Evolutionary conservation across 2,797 vertebrate genomes (phyloP).

Genomic region (Novumbra hubbsi): DNA sequence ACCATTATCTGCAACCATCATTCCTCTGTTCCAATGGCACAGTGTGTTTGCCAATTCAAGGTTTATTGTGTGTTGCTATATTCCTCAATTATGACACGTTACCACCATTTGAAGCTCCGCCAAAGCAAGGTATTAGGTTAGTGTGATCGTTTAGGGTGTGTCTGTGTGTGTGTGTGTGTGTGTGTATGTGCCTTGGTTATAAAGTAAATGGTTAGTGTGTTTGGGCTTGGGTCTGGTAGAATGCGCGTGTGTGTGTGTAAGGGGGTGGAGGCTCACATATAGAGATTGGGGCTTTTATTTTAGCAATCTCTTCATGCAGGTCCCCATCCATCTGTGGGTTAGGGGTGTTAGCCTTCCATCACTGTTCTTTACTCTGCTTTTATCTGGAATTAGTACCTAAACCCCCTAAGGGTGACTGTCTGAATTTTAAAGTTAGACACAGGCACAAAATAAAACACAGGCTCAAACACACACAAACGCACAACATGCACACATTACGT

Average conservation of each 20-base stretch:
- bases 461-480: slow-evolving; percentile 16
- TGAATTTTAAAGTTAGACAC: slow-evolving; percentile 38
- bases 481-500: background rate
- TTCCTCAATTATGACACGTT: too few species aligned
- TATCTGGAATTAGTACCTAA: slow-evolving; percentile 63
- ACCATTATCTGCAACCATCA: too few species aligned
- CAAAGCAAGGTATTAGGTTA: too few species aligned
- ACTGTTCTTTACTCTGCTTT: slow-evolving; percentile 57
- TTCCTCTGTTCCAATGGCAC: too few species aligned
- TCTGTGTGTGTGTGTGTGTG: background rate
- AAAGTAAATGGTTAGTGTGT: too few species aligned
- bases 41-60: too few species aligned
- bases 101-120: too few species aligned
- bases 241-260: background rate
- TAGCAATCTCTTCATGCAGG: slow-evolving; percentile 45
- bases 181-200: too few species aligned
- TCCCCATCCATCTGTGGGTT: slow-evolving; percentile 36
- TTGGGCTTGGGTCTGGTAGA: too few species aligned
- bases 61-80: too few species aligned
- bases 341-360: slow-evolving; percentile 58
- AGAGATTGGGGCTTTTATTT: slow-evolving; percentile 35
- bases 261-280: slow-evolving; percentile 9
- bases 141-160: too few species aligned
- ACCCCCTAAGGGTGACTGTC: slow-evolving; percentile 49
- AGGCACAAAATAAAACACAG: slow-evolving; percentile 29